Base-by-base conservation (phyloP, 2,888 invertebrate species). In the Actias luna region DNA sequence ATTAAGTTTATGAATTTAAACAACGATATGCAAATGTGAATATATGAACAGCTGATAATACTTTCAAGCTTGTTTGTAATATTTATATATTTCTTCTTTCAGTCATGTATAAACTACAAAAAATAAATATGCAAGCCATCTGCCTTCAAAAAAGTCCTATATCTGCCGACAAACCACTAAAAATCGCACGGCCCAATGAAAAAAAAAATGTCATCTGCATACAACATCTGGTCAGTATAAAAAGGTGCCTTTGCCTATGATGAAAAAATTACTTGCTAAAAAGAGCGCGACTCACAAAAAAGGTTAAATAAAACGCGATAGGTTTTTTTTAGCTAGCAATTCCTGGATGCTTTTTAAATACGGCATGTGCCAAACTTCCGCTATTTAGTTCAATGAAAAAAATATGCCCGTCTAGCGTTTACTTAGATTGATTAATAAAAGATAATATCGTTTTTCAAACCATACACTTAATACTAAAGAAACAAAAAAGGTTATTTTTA, bases 201-300 rank as follows among this genome's bases (percentile, higher is more conserved):
- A 85, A 90, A 39, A 86, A 90, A 90, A 88, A 78, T 92, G 89
- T 92, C 92, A 91, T 92, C 90, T 92, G 92, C 92, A 92, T 92
- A 90, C 78, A 83, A 84, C 92, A 92, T 89, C 90, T 92, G 92
- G 89, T 81, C 85, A 84, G 69, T 83, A 81, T 75, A 85, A 87
- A 87, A 88, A 87, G 83, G 74, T 67, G 69, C 68, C 72, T 81
- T 82, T 80, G 79, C 78, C 79, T 77, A 79, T 76, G 75, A 75
- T 77, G 78, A 77, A 85, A 87, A 89, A 87, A 80, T 73, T 68
- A 77, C 73, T 77, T 72, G 86, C 85, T 89, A 88, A 90, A 90
- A 92, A 85, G 84, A 79, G 77, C 79, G 80, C 76, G 73, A 70
- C 62, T 64, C 63, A 72, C 69, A 79, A 80, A 80, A 63, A 63